Conservation (phyloP, 2,113 vertebrate species). For the Pterocles burchelli region DNA sequence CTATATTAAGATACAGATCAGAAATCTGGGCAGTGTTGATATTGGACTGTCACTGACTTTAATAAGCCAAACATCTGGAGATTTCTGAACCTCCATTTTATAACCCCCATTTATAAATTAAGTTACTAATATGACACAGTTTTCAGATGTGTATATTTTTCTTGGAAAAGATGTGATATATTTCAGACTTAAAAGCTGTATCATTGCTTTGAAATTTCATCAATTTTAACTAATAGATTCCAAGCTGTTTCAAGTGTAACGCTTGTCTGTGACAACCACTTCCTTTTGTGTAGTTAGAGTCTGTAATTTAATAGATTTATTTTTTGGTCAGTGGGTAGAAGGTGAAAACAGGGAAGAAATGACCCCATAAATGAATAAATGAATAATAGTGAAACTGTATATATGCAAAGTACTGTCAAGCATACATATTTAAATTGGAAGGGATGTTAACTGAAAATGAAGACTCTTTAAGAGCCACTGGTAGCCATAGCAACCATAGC, state of each 20-base stretch:
- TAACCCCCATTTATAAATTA: slow-evolving; percentile 53
- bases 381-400: not conserved
- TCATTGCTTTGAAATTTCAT: not conserved
- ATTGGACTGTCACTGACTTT: not conserved
- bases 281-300: not conserved
- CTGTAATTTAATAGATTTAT: not conserved
- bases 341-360: not conserved
- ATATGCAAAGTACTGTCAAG: not conserved
- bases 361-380: not conserved
- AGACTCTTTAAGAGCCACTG: not conserved
- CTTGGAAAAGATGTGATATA: not conserved
- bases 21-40: slow-evolving; percentile 43
- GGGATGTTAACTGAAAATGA: not conserved
- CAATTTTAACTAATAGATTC: slow-evolving; percentile 17
- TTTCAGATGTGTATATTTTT: slow-evolving; percentile 48
- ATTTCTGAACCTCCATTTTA: slow-evolving; percentile 54
- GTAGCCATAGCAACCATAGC: not conserved
- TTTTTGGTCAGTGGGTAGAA: not conserved
- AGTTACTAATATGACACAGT: slow-evolving; percentile 34
- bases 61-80: slow-evolving; percentile 70
- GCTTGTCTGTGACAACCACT: not conserved
- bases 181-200: not conserved
- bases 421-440: not conserved
- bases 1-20: slow-evolving; percentile 33
- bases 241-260: not conserved